Percentiles rank a stretch among this genome's conserved stretches.
Evolutionary conservation across 1,140 invertebrate species (phyloP).

Genomic region (Pissodes strobi): DNA sequence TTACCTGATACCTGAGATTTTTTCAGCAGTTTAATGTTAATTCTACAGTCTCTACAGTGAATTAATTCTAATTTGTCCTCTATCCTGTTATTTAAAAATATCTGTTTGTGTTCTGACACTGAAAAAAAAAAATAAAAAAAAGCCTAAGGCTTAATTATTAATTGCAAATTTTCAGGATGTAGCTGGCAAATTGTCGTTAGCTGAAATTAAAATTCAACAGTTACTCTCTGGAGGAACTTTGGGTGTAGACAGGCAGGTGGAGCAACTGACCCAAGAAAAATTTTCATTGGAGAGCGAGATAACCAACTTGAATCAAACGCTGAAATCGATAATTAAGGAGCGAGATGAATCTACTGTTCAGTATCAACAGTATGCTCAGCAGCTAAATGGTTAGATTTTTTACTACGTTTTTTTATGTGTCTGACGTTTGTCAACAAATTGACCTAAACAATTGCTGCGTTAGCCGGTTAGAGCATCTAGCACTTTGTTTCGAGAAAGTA

Average conservation of each 20-base stretch:
- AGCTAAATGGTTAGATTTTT: slow-evolving; percentile 61
- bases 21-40: too few species aligned
- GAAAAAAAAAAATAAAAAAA: too few species aligned
- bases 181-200: slow-evolving; percentile 65
- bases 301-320: slow-evolving; percentile 60
- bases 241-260: slow-evolving; percentile 37
- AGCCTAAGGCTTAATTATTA: slow-evolving; percentile 60
- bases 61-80: too few species aligned
- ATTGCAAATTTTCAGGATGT: slow-evolving; percentile 62
- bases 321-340: slow-evolving; percentile 62
- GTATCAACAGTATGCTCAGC: slow-evolving; percentile 77
- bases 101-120: too few species aligned
- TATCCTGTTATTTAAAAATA: too few species aligned
- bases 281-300: slow-evolving; percentile 59
- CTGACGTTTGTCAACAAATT: background rate
- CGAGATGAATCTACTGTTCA: slow-evolving; percentile 70
- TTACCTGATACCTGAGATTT: too few species aligned
- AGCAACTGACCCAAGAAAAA: slow-evolving; percentile 47
- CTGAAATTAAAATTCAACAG: slow-evolving; percentile 72
- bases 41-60: too few species aligned
- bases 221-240: slow-evolving; percentile 52
- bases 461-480: too few species aligned
- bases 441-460: background rate
- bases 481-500: too few species aligned
- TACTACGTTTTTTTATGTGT: background rate